Evolutionary conservation across 2,797 vertebrate species (phyloP).

Genomic region (Dipus sagitta): DNA sequence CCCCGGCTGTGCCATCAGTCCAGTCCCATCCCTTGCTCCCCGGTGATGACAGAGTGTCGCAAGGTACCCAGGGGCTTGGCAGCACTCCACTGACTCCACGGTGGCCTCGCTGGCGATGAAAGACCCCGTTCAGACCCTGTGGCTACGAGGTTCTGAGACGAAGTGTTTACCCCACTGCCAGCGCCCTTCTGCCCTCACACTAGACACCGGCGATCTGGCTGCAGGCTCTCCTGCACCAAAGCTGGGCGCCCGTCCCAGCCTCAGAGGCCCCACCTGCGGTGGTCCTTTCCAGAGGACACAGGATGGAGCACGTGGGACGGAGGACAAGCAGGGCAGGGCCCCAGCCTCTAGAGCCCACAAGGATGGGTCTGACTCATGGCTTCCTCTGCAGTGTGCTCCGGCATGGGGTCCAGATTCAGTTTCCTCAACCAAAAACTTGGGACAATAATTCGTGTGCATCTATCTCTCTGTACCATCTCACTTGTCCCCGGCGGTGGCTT

Average conservation of each 20-base stretch:
- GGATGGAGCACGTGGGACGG: rapidly evolving
- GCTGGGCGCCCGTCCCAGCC: not conserved
- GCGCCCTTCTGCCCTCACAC: rapidly evolving
- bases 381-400: not conserved
- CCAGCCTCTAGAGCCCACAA: not conserved
- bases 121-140: rapidly evolving
- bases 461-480: not conserved
- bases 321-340: rapidly evolving
- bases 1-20: not conserved
- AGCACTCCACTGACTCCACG: not conserved
- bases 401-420: not conserved
- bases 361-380: not conserved
- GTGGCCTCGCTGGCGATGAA: rapidly evolving
- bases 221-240: not conserved
- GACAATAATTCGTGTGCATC: rapidly evolving
- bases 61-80: rapidly evolving
- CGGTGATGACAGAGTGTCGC: rapidly evolving
- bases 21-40: not conserved
- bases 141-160: not conserved
- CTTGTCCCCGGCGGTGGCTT: not conserved
- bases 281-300: not conserved
- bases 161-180: rapidly evolving
- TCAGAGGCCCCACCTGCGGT: not conserved
- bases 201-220: rapidly evolving
- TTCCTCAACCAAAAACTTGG: not conserved